A percentile compares a stretch with the other conserved stretches of the same genome.
Conservation (phyloP, 2,797 vertebrate species). For the Serranus cabrilla region DNA sequence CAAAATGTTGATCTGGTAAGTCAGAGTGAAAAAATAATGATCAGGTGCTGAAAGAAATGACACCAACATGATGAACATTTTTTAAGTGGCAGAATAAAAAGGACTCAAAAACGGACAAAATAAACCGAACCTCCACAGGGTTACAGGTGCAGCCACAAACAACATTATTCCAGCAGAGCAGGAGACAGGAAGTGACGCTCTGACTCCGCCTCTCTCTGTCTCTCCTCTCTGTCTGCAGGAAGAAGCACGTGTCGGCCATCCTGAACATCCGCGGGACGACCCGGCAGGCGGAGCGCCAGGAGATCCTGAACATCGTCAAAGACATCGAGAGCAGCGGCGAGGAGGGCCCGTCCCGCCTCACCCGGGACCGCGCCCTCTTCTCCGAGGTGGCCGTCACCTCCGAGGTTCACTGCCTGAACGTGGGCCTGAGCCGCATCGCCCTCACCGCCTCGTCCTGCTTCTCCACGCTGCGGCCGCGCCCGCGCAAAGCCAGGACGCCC, state of each 20-base stretch:
- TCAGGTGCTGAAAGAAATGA: too few relatives aligned
- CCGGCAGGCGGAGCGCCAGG: conserved; percentile 85
- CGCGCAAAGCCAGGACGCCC: conserved; percentile 62
- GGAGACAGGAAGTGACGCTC: too few relatives aligned
- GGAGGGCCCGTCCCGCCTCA: conserved; percentile 23
- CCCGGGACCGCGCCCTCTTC: conserved; percentile 87
- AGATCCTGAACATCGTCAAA: conserved; percentile 91
- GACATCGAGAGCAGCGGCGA: conserved; percentile 85
- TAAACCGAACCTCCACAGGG: too few relatives aligned
- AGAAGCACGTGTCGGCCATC: conserved; percentile 91
- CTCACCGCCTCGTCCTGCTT: conserved; percentile 84
- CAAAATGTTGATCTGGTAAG: too few relatives aligned
- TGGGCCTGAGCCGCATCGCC: conserved; percentile 86
- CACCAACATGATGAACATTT: too few relatives aligned
- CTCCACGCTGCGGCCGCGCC: conserved; percentile 64
- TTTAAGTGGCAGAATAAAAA: too few relatives aligned
- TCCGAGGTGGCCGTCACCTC: conserved; percentile 89
- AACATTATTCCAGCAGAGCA: too few relatives aligned
- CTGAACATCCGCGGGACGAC: conserved; percentile 91
- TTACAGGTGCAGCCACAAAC: too few relatives aligned
- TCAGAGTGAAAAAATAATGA: too few relatives aligned
- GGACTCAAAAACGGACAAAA: too few relatives aligned
- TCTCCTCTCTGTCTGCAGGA: conserved; percentile 68
- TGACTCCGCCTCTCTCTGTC: neutral
- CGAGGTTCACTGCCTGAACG: conserved; percentile 86